These are phyloP conservation scores for Eretmocerus hayati DNA, from an alignment of 2,888 invertebrate species.

Conservation along the genomic window DNA sequence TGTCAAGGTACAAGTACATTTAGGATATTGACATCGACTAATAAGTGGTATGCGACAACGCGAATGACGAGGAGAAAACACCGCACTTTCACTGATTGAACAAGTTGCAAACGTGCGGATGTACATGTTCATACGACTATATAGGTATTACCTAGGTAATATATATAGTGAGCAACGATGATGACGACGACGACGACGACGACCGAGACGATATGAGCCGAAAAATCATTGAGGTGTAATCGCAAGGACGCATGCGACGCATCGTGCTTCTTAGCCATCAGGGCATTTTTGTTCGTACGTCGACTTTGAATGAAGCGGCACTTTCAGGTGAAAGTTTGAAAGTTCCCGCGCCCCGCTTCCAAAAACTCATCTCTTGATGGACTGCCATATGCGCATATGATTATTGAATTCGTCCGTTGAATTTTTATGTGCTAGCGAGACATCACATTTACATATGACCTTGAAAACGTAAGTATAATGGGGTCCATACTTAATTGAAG, in stretches of 20 bases:
- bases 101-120: background rate
- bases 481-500: too few species aligned
- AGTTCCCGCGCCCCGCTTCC: conserved; percentile 7
- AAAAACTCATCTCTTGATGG: background rate
- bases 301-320: too few species aligned
- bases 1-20: background rate
- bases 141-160: too few species aligned
- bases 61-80: conserved; percentile 18
- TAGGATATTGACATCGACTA: background rate
- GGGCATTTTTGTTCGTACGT: too few species aligned
- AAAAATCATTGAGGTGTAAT: conserved; percentile 4
- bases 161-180: too few species aligned
- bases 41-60: background rate
- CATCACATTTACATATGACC: too few species aligned
- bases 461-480: too few species aligned
- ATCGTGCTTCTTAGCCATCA: conserved; percentile 1
- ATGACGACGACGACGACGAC: too few species aligned
- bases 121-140: background rate
- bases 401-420: too few species aligned
- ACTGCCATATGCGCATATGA: too few species aligned
- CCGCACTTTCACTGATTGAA: conserved; percentile 19
- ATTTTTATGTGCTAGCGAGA: too few species aligned
- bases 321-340: conserved; percentile 14
- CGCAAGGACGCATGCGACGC: conserved; percentile 1
- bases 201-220: too few species aligned